Conservation (phyloP, 2,113 vertebrate genomes). For the Monopterus albus region DNA sequence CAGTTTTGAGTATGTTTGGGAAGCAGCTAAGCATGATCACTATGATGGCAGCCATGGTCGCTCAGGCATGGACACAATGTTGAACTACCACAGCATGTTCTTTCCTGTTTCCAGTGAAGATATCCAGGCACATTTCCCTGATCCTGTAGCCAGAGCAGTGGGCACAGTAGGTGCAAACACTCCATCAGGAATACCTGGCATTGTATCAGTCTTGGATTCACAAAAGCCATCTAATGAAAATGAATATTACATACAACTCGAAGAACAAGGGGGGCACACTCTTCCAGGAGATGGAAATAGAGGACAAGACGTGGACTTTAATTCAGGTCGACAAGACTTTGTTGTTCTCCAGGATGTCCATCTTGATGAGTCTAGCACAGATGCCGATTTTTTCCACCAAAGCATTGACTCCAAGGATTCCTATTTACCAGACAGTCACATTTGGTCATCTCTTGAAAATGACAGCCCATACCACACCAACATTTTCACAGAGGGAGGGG, state of each 20-base stretch:
- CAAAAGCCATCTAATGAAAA: slow-evolving; percentile 91
- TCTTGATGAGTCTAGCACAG: slow-evolving; percentile 89
- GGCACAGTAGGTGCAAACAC: slow-evolving; percentile 76
- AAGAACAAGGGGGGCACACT: slow-evolving; percentile 87
- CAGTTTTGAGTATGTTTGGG: slow-evolving; percentile 98
- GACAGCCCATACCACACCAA: slow-evolving; percentile 88
- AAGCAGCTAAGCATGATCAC: slow-evolving; percentile 94
- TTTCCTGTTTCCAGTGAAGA: slow-evolving; percentile 90
- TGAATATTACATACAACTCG: slow-evolving; percentile 95
- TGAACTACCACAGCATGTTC: slow-evolving; percentile 94
- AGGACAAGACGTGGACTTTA: slow-evolving; percentile 76
- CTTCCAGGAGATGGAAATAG: slow-evolving; percentile 79
- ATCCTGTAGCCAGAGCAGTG: slow-evolving; percentile 63
- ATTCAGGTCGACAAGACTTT: slow-evolving; percentile 76
- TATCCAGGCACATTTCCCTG: slow-evolving; percentile 85
- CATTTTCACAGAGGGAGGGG: slow-evolving; percentile 84
- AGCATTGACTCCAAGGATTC: slow-evolving; percentile 86
- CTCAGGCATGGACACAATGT: slow-evolving; percentile 82
- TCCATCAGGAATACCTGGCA: slow-evolving; percentile 82
- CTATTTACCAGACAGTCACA: slow-evolving; percentile 82
- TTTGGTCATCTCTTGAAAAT: slow-evolving; percentile 80
- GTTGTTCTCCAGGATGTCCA: slow-evolving; percentile 84
- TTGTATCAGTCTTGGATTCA: slow-evolving; percentile 92
- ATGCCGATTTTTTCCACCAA: slow-evolving; percentile 89
- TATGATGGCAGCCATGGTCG: slow-evolving; percentile 86